A percentile compares a stretch with the other conserved stretches of the same genome.
phyloP scores from a whole-genome alignment of 2,797 vertebrate genomes.

The Scomberomorus guttatus region DNA sequence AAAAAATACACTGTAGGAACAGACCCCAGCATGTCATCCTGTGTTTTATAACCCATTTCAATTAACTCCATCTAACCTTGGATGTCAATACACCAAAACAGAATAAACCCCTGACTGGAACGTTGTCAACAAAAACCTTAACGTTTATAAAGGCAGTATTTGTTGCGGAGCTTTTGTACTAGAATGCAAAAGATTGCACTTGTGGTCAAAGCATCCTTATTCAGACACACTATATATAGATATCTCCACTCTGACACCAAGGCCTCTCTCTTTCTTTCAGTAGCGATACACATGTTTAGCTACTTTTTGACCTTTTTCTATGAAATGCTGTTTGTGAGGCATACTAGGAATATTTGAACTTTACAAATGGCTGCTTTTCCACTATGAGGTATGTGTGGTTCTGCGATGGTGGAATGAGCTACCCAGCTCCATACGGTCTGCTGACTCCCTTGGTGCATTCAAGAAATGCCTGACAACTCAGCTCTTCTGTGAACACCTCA shows the following conservation, averaged over 20 bases:
- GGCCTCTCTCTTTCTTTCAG: background rate
- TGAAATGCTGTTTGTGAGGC: background rate
- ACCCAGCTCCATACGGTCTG: too few relatives aligned
- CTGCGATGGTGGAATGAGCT: too few relatives aligned
- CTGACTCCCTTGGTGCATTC: too few relatives aligned
- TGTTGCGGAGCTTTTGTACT: too few relatives aligned
- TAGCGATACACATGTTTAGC: background rate
- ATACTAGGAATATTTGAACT: background rate
- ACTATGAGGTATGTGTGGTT: too few relatives aligned
- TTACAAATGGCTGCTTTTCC: background rate
- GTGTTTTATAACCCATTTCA: too few relatives aligned
- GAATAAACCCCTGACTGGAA: too few relatives aligned
- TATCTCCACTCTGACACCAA: background rate
- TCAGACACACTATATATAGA: background rate
- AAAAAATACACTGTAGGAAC: background rate
- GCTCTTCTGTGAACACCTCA: too few relatives aligned
- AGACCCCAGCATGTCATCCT: too few relatives aligned
- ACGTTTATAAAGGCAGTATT: background rate
- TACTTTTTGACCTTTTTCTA: background rate
- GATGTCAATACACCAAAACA: too few relatives aligned
- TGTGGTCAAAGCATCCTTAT: background rate
- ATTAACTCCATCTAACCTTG: too few relatives aligned
- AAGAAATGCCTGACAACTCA: too few relatives aligned
- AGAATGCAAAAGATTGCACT: background rate
- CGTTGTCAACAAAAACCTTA: background rate